Evolutionary conservation across 2,888 invertebrate species (phyloP), one percentile per base, ranked within the genome.

Genomic region (Sussaba pulchella): DNA sequence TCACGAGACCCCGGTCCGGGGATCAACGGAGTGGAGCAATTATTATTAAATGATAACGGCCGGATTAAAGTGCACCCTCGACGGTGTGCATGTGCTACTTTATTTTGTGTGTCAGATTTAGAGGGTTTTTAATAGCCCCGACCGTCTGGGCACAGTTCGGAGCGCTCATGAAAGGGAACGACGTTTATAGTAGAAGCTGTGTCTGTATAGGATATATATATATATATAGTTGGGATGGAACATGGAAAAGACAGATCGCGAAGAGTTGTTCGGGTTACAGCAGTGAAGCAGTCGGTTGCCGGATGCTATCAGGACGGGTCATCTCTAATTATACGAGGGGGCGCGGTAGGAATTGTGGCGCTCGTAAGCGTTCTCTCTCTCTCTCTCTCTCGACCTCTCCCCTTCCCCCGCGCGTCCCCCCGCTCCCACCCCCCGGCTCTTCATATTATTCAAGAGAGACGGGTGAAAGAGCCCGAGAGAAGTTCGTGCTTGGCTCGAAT

Each of bases 251-350:
- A 74, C 50, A 57, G 45, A 64, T 74, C 36, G 57, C 21, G 41
- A 80, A 57, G 52, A 70, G 64, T 59, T 67, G 52, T 78, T 50
- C 59, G 63, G 52, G 63, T 78, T 72, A 45, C 64, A 72, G 39
- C 41, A 57, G 21, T 36, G 45, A 26, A 31, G 63, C 50, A 47
- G 69, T 69, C 36, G 76, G 41, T 64, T 52, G 67, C 43, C 36
- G 52, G 52, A 52, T 59, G 69, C 26, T 86, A 87, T 86, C 85
- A 75, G 83, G 31, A 69, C 45, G 74, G 87, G 85, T 86, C 85
- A 86, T 85, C 87, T 85, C 82, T 85, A 87, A 87, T 87, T 87
- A 86, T 84, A 86, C 83, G 81, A 66, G 79, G 52, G 76, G 74
- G 78, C 77, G 81, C 81, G 75, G 76, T 73, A 82, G 78, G 82